Evolutionary conservation across 2,797 vertebrate genomes (phyloP).

Genomic region (Chaetophractus vellerosus): DNA sequence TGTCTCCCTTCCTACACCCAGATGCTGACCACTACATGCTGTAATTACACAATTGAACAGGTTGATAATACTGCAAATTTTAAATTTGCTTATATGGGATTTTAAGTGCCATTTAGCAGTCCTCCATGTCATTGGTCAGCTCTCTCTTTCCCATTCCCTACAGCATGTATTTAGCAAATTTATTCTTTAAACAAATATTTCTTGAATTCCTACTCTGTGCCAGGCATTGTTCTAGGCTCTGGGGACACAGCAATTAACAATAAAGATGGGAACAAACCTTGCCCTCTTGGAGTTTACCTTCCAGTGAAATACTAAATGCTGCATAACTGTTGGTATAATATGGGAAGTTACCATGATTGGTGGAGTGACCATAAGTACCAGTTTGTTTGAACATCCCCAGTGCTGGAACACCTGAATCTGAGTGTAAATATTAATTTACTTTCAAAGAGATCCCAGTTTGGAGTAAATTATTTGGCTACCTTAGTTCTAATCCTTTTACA

Average conservation of each 20-base stretch:
- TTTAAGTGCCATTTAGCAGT: constrained; percentile 7
- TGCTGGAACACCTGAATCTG: background rate
- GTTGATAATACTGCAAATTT: constrained; percentile 1
- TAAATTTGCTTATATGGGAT: background rate
- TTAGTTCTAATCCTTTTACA: constrained; percentile 16
- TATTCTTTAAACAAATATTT: constrained; percentile 39
- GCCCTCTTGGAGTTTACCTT: background rate
- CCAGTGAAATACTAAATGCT: background rate
- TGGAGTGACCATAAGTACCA: background rate
- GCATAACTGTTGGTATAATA: background rate
- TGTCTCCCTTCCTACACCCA: background rate
- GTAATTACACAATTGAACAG: background rate
- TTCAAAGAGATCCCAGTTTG: background rate
- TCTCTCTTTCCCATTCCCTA: background rate
- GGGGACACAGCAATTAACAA: background rate
- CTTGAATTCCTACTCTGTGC: background rate
- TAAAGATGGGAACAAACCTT: background rate
- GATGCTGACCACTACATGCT: background rate
- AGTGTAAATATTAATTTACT: background rate
- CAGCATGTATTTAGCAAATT: constrained; percentile 33
- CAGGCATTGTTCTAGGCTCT: background rate
- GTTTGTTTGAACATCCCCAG: background rate
- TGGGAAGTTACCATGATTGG: background rate
- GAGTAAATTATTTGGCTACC: background rate
- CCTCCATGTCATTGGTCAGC: background rate